These are phyloP conservation scores for Drosophila sturtevanti DNA, from an alignment of 1,140 invertebrate species.

Conservation along the genomic window DNA sequence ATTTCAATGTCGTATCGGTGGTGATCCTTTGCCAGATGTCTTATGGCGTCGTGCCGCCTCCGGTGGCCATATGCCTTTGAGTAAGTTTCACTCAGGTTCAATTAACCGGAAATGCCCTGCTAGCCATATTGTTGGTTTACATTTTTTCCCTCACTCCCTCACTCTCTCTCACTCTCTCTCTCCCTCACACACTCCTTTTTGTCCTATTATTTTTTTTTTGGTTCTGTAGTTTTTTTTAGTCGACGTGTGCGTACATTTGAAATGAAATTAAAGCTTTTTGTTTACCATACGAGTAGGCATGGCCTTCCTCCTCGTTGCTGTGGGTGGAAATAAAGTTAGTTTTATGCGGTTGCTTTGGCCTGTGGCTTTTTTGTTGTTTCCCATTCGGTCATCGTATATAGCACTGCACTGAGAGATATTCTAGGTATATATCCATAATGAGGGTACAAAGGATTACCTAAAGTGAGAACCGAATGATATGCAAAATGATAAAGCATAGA, in stretches of 20 bases:
- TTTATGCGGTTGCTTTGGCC: constrained; percentile 73
- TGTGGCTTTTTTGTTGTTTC: constrained; percentile 65
- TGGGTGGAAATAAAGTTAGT: constrained; percentile 58
- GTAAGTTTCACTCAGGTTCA: constrained; percentile 76
- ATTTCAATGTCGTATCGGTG: constrained; percentile 91
- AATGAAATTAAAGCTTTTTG: constrained; percentile 75
- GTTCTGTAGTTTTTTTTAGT: constrained; percentile 35
- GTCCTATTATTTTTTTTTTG: constrained; percentile 30
- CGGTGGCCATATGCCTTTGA: constrained; percentile 88
- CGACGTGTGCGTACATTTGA: constrained; percentile 46
- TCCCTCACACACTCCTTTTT: neutral
- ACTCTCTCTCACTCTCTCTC: no score
- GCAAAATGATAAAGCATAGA: no score
- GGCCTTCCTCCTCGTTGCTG: constrained; percentile 11
- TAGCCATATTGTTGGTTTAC: constrained; percentile 46
- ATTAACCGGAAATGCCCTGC: constrained; percentile 67
- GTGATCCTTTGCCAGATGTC: constrained; percentile 89
- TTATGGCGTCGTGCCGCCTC: constrained; percentile 88
- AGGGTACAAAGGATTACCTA: no score
- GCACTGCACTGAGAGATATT: constrained; percentile 45
- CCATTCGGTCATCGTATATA: constrained; percentile 40
- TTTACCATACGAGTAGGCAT: constrained; percentile 35
- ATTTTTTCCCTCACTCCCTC: neutral
- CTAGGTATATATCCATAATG: neutral
- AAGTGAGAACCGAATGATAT: no score